These are phyloP conservation scores for Hirtodrosophila histrioides DNA, from an alignment of 2,888 invertebrate genomes.

Conservation along the genomic window DNA sequence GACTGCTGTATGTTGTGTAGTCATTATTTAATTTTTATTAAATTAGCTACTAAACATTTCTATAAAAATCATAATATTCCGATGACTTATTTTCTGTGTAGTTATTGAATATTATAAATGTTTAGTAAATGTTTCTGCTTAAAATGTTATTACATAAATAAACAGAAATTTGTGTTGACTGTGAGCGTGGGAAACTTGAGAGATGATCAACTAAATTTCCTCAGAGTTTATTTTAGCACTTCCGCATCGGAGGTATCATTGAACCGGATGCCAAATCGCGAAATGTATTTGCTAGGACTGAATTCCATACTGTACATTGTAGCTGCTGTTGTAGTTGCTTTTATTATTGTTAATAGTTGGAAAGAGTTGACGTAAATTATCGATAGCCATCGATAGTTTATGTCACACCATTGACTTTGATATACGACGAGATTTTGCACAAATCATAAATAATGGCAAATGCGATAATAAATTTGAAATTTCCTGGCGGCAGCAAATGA, in stretches of 20 bases:
- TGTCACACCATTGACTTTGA: slow-evolving; percentile 82
- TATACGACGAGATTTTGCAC: slow-evolving; percentile 82
- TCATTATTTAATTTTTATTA: no score
- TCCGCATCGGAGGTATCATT: slow-evolving; percentile 26
- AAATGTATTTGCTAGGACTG: slow-evolving; percentile 30
- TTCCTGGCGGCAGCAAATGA: slow-evolving; percentile 81
- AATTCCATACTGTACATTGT: slow-evolving; percentile 36
- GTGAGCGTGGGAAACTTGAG: slow-evolving; percentile 3
- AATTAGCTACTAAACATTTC: no score
- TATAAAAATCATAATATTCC: no score
- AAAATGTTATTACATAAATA: neutral
- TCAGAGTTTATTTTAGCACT: slow-evolving; percentile 27
- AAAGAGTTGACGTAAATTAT: slow-evolving; percentile 82
- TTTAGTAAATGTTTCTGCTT: no score
- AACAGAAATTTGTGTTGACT: neutral
- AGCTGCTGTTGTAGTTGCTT: slow-evolving; percentile 10
- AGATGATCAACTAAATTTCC: neutral
- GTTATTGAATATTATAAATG: no score
- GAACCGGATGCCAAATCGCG: slow-evolving; percentile 47
- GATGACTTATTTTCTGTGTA: no score
- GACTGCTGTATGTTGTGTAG: no score
- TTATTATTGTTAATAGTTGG: slow-evolving; percentile 41
- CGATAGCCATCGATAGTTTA: slow-evolving; percentile 82
- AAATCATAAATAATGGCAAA: slow-evolving; percentile 84
- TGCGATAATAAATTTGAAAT: slow-evolving; percentile 84